A percentile compares a stretch with the other conserved stretches of the same genome.
Conservation (phyloP, 2,888 invertebrate genomes). For the Drosophila mettleri region DNA sequence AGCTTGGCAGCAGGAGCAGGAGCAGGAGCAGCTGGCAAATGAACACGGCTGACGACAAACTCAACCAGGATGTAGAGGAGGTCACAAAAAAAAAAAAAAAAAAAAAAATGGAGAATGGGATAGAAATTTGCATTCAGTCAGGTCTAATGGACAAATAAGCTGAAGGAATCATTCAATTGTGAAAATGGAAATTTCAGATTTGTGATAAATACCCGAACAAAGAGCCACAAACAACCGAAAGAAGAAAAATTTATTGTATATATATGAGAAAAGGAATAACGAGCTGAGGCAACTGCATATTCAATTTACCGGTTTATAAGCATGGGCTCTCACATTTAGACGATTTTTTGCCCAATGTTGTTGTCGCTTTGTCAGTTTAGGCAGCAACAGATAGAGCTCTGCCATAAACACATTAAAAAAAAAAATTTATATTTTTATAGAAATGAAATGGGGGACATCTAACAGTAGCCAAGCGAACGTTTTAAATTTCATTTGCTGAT, state of each 20-base stretch:
- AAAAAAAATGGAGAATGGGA: neutral
- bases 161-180: conserved; percentile 59
- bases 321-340: conserved; percentile 29
- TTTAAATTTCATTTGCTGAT: conserved; percentile 74
- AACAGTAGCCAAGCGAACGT: conserved; percentile 30
- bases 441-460: conserved; percentile 8
- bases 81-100: conserved; percentile 1
- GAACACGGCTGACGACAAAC: conserved; percentile 25
- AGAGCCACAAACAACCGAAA: conserved; percentile 4
- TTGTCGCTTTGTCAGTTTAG: conserved; percentile 5
- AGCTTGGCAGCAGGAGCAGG: conserved; percentile 25
- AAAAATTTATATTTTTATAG: neutral
- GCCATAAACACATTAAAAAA: conserved; percentile 23
- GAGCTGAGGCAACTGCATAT: conserved; percentile 29
- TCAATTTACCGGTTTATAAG: conserved; percentile 40
- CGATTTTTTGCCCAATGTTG: neutral
- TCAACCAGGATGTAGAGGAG: neutral
- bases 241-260: neutral
- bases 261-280: conserved; percentile 11
- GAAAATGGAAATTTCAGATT: conserved; percentile 68
- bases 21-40: conserved; percentile 39
- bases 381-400: conserved; percentile 26
- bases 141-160: conserved; percentile 64
- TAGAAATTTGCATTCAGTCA: conserved; percentile 56
- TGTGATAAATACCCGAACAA: conserved; percentile 50